Conservation (phyloP, 2,113 vertebrate species). For the Todiramphus saurophagus region DNA sequence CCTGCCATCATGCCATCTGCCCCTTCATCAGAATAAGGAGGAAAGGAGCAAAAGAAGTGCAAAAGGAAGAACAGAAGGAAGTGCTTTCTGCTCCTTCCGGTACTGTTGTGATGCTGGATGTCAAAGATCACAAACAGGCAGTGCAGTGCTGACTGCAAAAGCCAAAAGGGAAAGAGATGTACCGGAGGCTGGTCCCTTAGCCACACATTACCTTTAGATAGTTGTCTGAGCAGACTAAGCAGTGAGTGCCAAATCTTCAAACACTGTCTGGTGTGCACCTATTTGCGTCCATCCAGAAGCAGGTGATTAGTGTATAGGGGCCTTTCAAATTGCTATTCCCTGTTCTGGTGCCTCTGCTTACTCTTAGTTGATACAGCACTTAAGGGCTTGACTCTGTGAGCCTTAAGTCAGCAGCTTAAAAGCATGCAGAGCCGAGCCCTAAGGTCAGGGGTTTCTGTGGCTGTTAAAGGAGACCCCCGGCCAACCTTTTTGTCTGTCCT, state of each 20-base stretch:
- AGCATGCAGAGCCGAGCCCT: background rate
- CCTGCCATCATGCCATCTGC: accelerated
- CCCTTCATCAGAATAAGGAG: background rate
- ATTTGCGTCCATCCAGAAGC: background rate
- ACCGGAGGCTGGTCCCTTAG: background rate
- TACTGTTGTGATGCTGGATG: background rate
- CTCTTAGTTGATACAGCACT: background rate
- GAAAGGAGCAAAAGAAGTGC: background rate
- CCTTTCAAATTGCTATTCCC: background rate
- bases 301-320: background rate
- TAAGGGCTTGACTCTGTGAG: background rate
- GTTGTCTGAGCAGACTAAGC: background rate
- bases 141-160: background rate
- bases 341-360: background rate
- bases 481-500: background rate
- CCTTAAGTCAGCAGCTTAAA: background rate
- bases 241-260: background rate
- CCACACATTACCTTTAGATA: accelerated
- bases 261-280: background rate
- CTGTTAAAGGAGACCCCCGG: background rate
- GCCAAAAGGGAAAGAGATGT: background rate
- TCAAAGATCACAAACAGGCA: background rate
- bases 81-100: background rate
- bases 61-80: too few relatives aligned
- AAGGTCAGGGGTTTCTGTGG: background rate